These are phyloP conservation scores for Epinephelus fuscoguttatus DNA, from an alignment of 2,113 vertebrate species.

Conservation along the genomic window DNA sequence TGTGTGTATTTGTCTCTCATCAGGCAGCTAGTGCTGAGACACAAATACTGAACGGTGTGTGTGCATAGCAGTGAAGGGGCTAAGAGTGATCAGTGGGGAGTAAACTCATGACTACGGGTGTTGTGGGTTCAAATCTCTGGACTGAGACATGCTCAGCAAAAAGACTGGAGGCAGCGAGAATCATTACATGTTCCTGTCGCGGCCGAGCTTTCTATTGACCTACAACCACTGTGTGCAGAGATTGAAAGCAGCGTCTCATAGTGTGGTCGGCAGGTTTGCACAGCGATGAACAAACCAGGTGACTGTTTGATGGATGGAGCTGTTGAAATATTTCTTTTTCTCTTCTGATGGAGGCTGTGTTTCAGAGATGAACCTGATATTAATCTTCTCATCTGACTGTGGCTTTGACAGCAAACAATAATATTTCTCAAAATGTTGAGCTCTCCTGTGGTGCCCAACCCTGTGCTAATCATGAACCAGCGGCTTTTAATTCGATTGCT, in stretches of 20 bases:
- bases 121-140: no score
- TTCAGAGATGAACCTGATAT: neutral
- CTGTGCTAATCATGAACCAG: neutral
- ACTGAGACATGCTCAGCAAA: neutral
- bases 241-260: neutral
- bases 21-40: neutral
- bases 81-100: neutral
- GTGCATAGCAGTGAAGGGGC: neutral
- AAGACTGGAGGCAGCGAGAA: no score
- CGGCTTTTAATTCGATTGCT: neutral
- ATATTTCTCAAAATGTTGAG: neutral
- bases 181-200: neutral
- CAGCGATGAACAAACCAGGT: neutral
- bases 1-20: neutral
- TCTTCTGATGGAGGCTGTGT: neutral
- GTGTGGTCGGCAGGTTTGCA: neutral
- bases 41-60: neutral
- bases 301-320: no score
- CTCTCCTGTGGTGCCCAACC: neutral
- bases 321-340: neutral
- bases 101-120: neutral
- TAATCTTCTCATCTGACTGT: neutral
- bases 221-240: no score
- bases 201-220: neutral
- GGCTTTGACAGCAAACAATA: neutral